Percentiles rank a stretch among this genome's conserved stretches.
Evolutionary conservation across 2,113 vertebrate species (phyloP).

Genomic region (Crotalus viridis): DNA sequence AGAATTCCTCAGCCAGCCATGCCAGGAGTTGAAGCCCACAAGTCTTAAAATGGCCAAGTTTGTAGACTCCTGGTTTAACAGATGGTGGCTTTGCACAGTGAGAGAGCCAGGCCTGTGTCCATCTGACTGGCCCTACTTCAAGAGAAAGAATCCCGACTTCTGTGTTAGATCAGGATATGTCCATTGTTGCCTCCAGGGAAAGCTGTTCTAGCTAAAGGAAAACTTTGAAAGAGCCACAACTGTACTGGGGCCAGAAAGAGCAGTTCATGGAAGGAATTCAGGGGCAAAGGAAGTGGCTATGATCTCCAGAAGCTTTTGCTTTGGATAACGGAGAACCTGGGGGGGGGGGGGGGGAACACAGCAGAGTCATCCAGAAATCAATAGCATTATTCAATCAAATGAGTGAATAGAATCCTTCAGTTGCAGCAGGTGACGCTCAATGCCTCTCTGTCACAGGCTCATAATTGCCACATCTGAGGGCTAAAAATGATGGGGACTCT

Average conservation of each 20-base stretch:
- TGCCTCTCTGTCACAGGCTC: neutral
- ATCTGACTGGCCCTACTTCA: neutral
- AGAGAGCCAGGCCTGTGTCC: neutral
- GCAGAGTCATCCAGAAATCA: neutral
- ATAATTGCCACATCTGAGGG: conserved; percentile 7
- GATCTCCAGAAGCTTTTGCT: neutral
- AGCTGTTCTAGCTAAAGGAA: neutral
- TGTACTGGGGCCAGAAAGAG: neutral
- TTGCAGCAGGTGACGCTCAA: conserved; percentile 21
- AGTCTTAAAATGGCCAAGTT: neutral
- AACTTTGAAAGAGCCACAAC: neutral
- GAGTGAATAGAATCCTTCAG: neutral
- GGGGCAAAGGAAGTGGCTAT: neutral
- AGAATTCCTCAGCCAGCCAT: neutral
- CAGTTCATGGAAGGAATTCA: neutral
- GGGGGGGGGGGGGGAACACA: neutral
- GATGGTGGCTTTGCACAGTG: neutral
- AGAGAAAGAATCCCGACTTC: neutral
- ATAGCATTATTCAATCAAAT: conserved; percentile 11
- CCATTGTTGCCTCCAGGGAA: neutral
- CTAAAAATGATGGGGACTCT: conserved; percentile 29
- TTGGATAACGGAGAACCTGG: neutral
- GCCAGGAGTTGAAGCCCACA: neutral
- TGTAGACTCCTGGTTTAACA: neutral
- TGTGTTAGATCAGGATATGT: neutral